Evolutionary conservation across 1,140 invertebrate species (phyloP).

Genomic region (Potamilus streckersoni): DNA sequence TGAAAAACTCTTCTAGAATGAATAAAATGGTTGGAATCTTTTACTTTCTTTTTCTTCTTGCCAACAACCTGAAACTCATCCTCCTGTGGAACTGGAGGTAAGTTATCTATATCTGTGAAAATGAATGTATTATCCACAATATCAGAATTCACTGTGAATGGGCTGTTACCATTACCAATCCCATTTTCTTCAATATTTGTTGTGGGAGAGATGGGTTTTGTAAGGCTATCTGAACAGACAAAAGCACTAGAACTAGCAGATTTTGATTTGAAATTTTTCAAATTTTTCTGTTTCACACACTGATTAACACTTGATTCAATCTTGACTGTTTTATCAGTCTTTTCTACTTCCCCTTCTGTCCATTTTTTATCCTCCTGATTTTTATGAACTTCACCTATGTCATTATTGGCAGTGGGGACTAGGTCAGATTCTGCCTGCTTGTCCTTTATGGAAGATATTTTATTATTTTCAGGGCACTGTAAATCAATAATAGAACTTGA

Average conservation of each 20-base stretch:
- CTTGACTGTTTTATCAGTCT: constrained; percentile 16
- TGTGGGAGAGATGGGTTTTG: background rate
- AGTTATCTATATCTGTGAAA: constrained; percentile 49
- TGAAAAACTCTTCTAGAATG: too few relatives aligned
- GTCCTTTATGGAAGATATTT: too few relatives aligned
- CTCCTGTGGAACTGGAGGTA: constrained; percentile 31
- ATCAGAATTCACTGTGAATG: background rate
- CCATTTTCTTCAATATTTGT: background rate
- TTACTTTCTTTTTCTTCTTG: constrained; percentile 53
- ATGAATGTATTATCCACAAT: constrained; percentile 35
- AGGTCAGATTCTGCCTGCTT: too few relatives aligned
- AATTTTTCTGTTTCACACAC: constrained; percentile 38
- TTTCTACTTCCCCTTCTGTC: constrained; percentile 7
- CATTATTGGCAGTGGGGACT: too few relatives aligned
- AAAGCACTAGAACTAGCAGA: constrained; percentile 1
- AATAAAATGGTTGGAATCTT: too few relatives aligned
- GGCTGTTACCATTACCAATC: background rate
- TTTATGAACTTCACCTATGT: too few relatives aligned
- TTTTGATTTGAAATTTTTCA: constrained; percentile 30
- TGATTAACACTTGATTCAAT: constrained; percentile 19
- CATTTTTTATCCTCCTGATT: constrained; percentile 15
- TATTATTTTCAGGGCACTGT: too few relatives aligned
- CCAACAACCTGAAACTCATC: constrained; percentile 47
- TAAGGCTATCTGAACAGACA: background rate
- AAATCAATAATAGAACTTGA: too few relatives aligned